Evolutionary conservation across 1,140 invertebrate species (phyloP), one percentile per base, ranked within the genome.

Genomic region (Drosophila bocqueti): DNA sequence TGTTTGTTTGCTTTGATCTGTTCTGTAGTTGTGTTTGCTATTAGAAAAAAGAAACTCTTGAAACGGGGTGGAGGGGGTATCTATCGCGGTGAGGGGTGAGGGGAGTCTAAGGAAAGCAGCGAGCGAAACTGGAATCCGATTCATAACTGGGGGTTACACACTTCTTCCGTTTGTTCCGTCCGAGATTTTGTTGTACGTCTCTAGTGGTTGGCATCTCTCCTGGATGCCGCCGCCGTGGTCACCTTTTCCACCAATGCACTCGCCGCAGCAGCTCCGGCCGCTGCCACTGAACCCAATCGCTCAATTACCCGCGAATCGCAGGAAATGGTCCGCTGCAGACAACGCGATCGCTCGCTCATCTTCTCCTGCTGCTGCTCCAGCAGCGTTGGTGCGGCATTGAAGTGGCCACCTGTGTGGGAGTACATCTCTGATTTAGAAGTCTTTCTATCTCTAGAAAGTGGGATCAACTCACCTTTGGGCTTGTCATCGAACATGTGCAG

Each of bases 331-430:
- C 71, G 81, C 24, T 91, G 96, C 95, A 89, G 50, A 36, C 81
- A 89, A 13, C 74, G 97, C 58, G 97, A 93, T 81, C 96, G 94
- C 79, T 96, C 95, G 18, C 95, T 96, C 29, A 97, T 94, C 92
- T 96, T 96, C 92, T 97, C 96, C 68, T 96, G 94, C 91, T 96
- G 96, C 63, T 95, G 93, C 89, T 97, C 96, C 2, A 96, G 94
- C 24, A 96, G 90, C 7, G 96, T 96, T 29, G 96, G 96, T 26
- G 95, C 95, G 7, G 95, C 94, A 93, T 94, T 95, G 80, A 95
- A 96, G 67, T 93, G 93, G 21, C 91, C 92, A 62, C 83, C 92
- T 93, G 38, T 29, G 26, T 4, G 15, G 45, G n/a, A 52, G 10
- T 13, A n/a, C 0, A 36, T 26, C 13, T 36, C 26, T 2, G 3